Evolutionary conservation across 2,797 vertebrate species (phyloP).

Genomic region (Bufotes viridis): DNA sequence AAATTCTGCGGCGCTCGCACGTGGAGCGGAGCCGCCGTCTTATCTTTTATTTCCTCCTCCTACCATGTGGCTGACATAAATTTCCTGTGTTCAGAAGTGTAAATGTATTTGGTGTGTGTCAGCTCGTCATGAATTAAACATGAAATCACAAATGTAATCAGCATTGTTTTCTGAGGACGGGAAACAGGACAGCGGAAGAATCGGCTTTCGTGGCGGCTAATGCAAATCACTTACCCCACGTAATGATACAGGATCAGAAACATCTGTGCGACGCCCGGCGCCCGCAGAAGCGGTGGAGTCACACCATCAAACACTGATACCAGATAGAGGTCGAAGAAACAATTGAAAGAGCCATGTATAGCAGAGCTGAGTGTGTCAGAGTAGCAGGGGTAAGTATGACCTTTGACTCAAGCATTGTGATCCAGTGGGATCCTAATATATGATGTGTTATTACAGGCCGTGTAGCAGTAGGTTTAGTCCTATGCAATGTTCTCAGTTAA

Average conservation of each 20-base stretch:
- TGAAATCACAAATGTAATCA: constrained; percentile 54
- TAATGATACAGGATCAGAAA: background rate
- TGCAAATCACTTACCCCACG: background rate
- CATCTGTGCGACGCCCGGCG: background rate
- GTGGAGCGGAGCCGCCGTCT: background rate
- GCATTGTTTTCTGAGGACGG: constrained; percentile 27
- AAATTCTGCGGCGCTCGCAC: background rate
- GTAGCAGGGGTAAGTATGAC: background rate
- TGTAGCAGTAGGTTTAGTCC: no score
- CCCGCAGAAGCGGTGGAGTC: background rate
- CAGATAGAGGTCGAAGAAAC: background rate
- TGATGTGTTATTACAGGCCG: no score
- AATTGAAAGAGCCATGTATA: background rate
- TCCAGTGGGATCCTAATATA: no score
- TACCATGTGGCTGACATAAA: constrained; percentile 12
- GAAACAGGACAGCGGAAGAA: background rate
- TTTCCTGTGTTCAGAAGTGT: constrained; percentile 32
- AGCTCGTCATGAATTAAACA: constrained; percentile 52
- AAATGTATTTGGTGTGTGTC: constrained; percentile 39
- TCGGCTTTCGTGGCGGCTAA: background rate
- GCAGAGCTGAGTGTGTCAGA: background rate
- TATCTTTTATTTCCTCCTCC: background rate
- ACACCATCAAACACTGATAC: background rate
- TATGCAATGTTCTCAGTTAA: no score
- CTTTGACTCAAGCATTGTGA: no score